A percentile compares a stretch with the other conserved stretches of the same genome.
phyloP scores from a whole-genome alignment of 2,888 invertebrate genomes.

The Cosmia pyralina region DNA sequence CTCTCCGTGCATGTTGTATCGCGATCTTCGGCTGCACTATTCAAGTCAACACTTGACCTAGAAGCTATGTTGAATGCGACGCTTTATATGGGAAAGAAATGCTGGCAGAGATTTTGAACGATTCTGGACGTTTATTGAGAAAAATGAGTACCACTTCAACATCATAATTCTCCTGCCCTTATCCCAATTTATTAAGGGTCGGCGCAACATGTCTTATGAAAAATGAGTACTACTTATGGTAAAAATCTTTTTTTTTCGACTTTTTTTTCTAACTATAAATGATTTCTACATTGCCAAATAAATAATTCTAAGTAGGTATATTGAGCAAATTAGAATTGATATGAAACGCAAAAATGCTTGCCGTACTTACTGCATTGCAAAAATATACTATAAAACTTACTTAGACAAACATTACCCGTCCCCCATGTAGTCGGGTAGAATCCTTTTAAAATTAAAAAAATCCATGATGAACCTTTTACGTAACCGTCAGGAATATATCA shows the following conservation, averaged over 20 bases:
- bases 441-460: neutral
- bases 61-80: slow-evolving; percentile 18
- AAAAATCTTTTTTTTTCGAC: too few species aligned
- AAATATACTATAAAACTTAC: too few species aligned
- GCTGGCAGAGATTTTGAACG: neutral
- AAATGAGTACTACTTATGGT: too few species aligned
- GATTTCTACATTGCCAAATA: neutral
- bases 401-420: neutral
- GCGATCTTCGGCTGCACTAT: slow-evolving; percentile 46
- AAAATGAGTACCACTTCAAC: neutral
- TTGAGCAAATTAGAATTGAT: neutral
- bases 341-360: neutral
- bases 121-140: neutral
- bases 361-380: neutral
- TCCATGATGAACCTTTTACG: neutral
- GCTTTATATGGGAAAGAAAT: neutral
- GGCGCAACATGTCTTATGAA: neutral
- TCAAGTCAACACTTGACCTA: slow-evolving; percentile 53
- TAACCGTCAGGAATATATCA: neutral
- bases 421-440: neutral
- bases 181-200: neutral
- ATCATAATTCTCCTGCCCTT: neutral
- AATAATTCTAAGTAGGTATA: neutral
- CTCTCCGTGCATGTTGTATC: slow-evolving; percentile 48
- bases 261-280: neutral